Evolutionary conservation across 1,140 invertebrate genomes (phyloP), one percentile per base, ranked within the genome.

Genomic region (Drosophila persimilis): DNA sequence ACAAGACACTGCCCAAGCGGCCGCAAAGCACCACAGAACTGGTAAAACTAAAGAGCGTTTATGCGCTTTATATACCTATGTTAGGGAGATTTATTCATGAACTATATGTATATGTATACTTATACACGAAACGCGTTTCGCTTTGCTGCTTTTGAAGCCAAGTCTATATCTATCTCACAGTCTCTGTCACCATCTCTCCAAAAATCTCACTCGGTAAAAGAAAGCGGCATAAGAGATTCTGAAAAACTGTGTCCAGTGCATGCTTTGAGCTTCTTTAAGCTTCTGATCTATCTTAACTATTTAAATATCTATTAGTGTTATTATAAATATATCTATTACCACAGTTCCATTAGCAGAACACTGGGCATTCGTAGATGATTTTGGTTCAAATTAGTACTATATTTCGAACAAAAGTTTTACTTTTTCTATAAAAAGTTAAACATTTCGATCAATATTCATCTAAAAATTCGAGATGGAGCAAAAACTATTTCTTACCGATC

Each of bases 21-120:
- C 91, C 91, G 13, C 91, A 91, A 67, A 92, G 91, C 75, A 86
- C 85, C 31, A 91, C 81, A 50, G 91, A 92, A 83, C 71, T 92
- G 86, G 91, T 92, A 91, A 90, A 90, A 65, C 52, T 69, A 15
- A 70, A 35, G 6, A 22, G 43, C 47, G 20, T 41, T 22, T 54
- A 15, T 26, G 41, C 11, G 0, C 47, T 44, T n/a, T 61, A 13
- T 22, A 20, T 20, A 20, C 1, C 20, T 20, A 24, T 61, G 47
- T 35, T 84, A 83, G 59, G 78, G 45, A 59, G 52, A 73, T 43
- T 56, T 73, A 48, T 22, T 24, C 65, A 73, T 50, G 35, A 29
- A 73, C 29, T 43, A 55, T 52, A 70, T 17, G 11, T 51, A 31
- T 57, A 44, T 46, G 48, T 41, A 35, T 22, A 47, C 41, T 24